Conservation (phyloP, 1,140 invertebrate species). For the Diorhabda carinulata region DNA sequence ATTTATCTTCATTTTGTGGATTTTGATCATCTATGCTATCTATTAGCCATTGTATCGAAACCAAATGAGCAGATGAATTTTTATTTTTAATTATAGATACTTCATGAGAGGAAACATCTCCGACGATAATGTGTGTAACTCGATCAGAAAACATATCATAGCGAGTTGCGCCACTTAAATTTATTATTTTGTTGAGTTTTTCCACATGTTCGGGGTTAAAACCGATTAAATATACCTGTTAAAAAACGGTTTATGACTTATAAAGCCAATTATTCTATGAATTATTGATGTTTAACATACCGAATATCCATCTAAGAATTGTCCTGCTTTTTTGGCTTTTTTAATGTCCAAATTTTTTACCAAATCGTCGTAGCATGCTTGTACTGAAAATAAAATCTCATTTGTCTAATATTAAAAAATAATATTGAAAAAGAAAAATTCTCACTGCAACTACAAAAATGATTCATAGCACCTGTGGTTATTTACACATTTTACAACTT, state of each 20-base stretch:
- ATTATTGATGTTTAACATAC: constrained; percentile 50
- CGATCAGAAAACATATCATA: constrained; percentile 70
- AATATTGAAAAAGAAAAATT: neutral
- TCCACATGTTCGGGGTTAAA: constrained; percentile 62
- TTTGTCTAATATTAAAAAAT: too few species aligned
- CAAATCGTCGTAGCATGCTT: constrained; percentile 11
- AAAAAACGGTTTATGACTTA: constrained; percentile 9
- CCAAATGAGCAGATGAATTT: constrained; percentile 52
- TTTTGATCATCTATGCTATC: constrained; percentile 63
- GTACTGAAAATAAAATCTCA: neutral
- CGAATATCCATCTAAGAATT: constrained; percentile 80
- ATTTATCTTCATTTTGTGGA: constrained; percentile 57
- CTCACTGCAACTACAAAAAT: neutral
- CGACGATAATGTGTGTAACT: constrained; percentile 77
- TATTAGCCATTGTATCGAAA: constrained; percentile 69
- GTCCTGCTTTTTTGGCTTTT: constrained; percentile 65
- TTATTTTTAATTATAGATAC: constrained; percentile 48
- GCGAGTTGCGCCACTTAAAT: constrained; percentile 74
- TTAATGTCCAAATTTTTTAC: constrained; percentile 55
- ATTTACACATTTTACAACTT: neutral
- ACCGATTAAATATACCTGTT: constrained; percentile 62
- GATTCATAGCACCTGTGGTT: neutral
- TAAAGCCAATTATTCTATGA: too few species aligned
- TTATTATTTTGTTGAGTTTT: constrained; percentile 73
- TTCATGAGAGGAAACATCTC: constrained; percentile 53